Evolutionary conservation across 2,888 invertebrate genomes (phyloP), one percentile per base, ranked within the genome.

Genomic region (Chrysomela aeneicollis): DNA sequence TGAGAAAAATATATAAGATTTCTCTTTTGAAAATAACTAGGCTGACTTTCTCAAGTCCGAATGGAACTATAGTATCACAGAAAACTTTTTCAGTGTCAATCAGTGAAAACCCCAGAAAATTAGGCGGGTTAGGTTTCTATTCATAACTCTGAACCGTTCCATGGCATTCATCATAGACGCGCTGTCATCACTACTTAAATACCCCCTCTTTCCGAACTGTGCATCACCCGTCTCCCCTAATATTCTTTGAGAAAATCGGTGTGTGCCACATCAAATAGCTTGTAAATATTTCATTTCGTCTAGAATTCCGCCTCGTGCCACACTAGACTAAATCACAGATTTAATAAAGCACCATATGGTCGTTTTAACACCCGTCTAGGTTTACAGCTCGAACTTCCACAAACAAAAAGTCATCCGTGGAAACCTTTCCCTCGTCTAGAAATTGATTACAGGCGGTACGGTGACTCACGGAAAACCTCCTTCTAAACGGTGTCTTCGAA

Each of bases 241-340:
- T 42, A 42, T 42, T 42, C 42, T 42, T 42, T 42, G 42, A 42
- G 42, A 15, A 42, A 42, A 15, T 42, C 42, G 15, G 15, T 15
- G 15, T 42, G 15, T 15, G 42, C 42, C 42, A 42, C 42, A 42
- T 42, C 42, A 42, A 42, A 42, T 42, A 42, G 42, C 42, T 15
- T 15, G 42, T 42, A 42, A 35, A 79, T 79, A 78, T 78, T 78
- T 76, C 73, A 77, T 78, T 77, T 77, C 76, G 64, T 72, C 72
- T 73, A 70, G 63, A 73, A 73, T 76, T 75, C 77, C 75, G 77
- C 75, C 79, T 78, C 79, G 81, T 79, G 80, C 79, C 75, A 67
- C 68, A 74, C 75, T 70, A 77, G 76, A 75, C 74, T 74, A 74
- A 76, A 75, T 73, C 73, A 75, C 71, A 74, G 78, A 78, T 79